Base-by-base conservation (phyloP, 2,797 vertebrate genomes). In the Geotrypetes seraphini region DNA sequence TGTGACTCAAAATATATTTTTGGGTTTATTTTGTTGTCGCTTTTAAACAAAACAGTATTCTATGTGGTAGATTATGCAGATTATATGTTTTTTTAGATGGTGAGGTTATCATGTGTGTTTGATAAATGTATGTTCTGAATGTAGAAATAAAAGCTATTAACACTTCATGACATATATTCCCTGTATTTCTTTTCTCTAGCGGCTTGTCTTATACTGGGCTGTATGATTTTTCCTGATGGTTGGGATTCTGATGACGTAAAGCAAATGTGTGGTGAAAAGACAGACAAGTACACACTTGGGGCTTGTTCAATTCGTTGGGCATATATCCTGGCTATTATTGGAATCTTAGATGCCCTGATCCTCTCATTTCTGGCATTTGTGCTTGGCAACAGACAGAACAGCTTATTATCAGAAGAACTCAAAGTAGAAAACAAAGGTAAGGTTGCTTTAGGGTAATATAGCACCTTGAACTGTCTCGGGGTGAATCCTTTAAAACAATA, bases 221-320 rank as follows among this genome's bases (percentile, higher is more conserved):
- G 95, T 69, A 89, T 97, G 90, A 97, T 98, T 79, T 98, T 94
- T 71, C 95, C 95, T 8, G 95, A 97, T 26, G 95, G 93, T 69
- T 98, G 95, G 95, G 93, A 98, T 69, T 91, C 91, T 33, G 92
- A 94, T 43, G 94, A 96, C 80, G 94, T 98, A 60, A 96, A 90
- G 72, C 73, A 88, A 40, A 94, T 98, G 94, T 98, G 95, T 9
- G 95, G 95, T 37, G 93, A 97, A 70, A 87, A 89, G 77, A 97
- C 95, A 16, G 94, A 94, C 73, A 98, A 97, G 72, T 98, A 98
- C 82, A 91, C 88, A 4, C 86, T 98, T 33, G 95, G 94, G 10
- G 92, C 92, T 23, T 98, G 95, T 73, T 98, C 95, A 3, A 87
- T 98, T 53, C 95, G 95, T 75, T 98, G 95, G 95, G 94, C 94